A percentile compares a stretch with the other conserved stretches of the same genome.
These are phyloP conservation scores for Zoroaster sp. DNA, from an alignment of 53 echinoderm and acorn worm genomes.

Conservation along the genomic window DNA sequence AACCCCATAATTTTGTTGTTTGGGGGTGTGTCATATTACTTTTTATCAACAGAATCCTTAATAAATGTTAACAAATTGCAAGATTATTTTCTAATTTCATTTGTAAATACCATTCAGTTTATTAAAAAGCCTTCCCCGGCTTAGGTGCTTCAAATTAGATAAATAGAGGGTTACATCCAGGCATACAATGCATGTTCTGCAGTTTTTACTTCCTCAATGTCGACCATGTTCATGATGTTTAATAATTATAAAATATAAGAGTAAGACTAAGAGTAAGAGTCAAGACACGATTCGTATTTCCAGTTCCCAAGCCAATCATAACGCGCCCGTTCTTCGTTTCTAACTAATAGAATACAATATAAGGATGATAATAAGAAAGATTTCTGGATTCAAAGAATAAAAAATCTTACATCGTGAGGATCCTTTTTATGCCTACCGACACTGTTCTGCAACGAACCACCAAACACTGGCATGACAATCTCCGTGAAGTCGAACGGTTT, in stretches of 20 bases:
- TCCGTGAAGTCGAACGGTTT: no score
- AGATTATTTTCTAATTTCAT: not conserved
- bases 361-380: not conserved
- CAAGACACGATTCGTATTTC: no score
- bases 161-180: not conserved
- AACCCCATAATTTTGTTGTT: no score
- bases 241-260: not conserved
- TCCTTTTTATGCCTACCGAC: constrained; percentile 15
- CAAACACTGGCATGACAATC: constrained; percentile 37
- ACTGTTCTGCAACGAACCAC: constrained; percentile 4
- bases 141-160: not conserved
- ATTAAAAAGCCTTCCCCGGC: not conserved
- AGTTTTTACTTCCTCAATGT: no score
- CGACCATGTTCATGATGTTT: not conserved
- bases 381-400: not conserved
- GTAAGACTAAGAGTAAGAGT: not conserved
- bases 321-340: no score
- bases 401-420: constrained; percentile 35
- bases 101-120: not conserved
- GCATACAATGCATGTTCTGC: no score
- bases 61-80: no score
- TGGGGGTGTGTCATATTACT: no score
- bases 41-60: no score
- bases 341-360: not conserved
- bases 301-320: no score